Evolutionary conservation across 2,888 invertebrate genomes (phyloP).

Genomic region (Enchytraeus crypticus): DNA sequence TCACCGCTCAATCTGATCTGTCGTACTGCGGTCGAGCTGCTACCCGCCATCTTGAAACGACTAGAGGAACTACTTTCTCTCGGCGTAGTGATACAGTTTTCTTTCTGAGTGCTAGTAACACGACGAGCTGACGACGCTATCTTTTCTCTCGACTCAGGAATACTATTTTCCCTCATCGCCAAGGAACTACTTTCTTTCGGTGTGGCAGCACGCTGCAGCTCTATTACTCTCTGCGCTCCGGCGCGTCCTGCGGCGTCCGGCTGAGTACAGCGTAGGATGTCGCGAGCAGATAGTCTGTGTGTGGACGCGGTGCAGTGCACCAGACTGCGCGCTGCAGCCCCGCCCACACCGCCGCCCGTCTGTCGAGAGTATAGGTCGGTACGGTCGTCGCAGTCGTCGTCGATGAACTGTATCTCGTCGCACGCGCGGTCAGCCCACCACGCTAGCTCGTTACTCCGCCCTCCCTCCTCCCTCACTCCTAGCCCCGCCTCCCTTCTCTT

Average conservation of each 20-base stretch:
- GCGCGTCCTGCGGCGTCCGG: conserved; percentile 2
- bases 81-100: too few species aligned
- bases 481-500: not conserved
- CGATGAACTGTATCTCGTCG: conserved; percentile 55
- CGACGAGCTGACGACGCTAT: not conserved
- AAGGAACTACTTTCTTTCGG: too few species aligned
- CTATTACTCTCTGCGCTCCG: not conserved
- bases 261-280: conserved; percentile 20
- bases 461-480: not conserved
- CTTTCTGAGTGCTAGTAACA: not conserved
- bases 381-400: conserved; percentile 51
- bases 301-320: conserved; percentile 14
- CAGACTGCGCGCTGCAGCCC: conserved; percentile 5
- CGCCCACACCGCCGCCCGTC: not conserved
- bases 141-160: not conserved
- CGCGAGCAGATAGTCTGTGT: conserved; percentile 11
- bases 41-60: not conserved
- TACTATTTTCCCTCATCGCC: too few species aligned
- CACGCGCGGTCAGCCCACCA: conserved; percentile 46
- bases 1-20: too few species aligned
- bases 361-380: conserved; percentile 8
- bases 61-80: not conserved
- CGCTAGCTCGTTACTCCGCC: not conserved
- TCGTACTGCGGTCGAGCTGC: too few species aligned
- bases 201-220: too few species aligned